phyloP scores from a whole-genome alignment of 2,113 vertebrate genomes.

The Trematomus loennbergii region DNA sequence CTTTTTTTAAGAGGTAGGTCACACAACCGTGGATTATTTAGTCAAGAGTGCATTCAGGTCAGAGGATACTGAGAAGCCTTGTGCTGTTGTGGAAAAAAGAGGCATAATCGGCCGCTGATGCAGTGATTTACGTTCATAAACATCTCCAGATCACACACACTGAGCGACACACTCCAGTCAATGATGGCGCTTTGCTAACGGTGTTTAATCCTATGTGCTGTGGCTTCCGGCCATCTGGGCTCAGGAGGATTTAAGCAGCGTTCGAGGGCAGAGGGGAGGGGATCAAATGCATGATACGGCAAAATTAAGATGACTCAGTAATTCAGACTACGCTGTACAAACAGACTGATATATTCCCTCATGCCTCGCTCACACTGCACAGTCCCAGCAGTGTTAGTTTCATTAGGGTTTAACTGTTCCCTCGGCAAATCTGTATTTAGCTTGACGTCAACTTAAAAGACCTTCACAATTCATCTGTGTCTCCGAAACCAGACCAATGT shows the following conservation, averaged over 20 bases:
- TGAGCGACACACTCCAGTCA: conserved; percentile 31
- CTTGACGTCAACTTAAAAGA: not conserved
- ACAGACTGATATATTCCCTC: conserved; percentile 10
- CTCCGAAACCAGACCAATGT: not conserved
- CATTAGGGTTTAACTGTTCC: not conserved
- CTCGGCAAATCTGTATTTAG: not conserved
- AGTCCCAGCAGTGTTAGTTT: not conserved
- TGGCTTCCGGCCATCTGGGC: conserved; percentile 67
- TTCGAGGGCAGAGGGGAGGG: conserved; percentile 48
- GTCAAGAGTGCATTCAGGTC: conserved; percentile 42
- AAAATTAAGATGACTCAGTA: conserved; percentile 60
- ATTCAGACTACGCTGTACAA: conserved; percentile 28
- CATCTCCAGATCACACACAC: conserved; percentile 32
- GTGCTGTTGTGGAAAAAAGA: conserved; percentile 1
- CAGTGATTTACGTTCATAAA: conserved; percentile 35
- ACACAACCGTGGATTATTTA: conserved; percentile 28
- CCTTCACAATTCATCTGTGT: not conserved
- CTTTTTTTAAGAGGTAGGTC: conserved; percentile 50
- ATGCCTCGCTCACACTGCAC: not conserved
- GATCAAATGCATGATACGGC: conserved; percentile 68
- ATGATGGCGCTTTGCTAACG: conserved; percentile 45
- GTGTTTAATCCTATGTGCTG: conserved; percentile 60
- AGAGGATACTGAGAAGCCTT: conserved; percentile 16
- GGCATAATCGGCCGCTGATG: conserved; percentile 14
- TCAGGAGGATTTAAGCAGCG: conserved; percentile 47